A percentile compares a stretch with the other conserved stretches of the same genome.
phyloP scores from a whole-genome alignment of 2,113 vertebrate genomes.

The Oncorhynchus gorbuscha region DNA sequence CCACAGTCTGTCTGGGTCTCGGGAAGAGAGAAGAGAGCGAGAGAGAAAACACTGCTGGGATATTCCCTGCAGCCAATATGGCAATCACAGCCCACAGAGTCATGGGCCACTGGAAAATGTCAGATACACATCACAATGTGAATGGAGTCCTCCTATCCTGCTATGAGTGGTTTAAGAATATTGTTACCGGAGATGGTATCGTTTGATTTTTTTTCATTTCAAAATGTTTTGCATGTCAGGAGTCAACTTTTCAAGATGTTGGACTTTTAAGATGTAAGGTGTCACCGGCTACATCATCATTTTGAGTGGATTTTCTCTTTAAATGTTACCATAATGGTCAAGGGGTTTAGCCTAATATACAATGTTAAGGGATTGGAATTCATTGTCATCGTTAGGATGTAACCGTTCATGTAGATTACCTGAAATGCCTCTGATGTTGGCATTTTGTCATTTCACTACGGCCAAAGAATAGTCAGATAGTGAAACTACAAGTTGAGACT shows the following conservation, averaged over 20 bases:
- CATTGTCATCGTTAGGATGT: background rate
- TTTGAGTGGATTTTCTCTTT: slow-evolving; percentile 42
- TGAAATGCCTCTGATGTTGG: background rate
- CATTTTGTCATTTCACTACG: background rate
- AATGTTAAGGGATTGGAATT: too few species aligned
- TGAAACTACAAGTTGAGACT: background rate
- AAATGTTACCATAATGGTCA: slow-evolving; percentile 58
- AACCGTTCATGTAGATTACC: background rate
- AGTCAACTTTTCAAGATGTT: too few species aligned
- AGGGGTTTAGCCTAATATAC: slow-evolving; percentile 25
- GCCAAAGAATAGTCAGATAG: background rate
- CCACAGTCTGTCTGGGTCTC: slow-evolving; percentile 6
- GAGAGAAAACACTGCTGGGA: too few species aligned
- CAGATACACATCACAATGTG: slow-evolving; percentile 68
- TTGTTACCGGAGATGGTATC: too few species aligned
- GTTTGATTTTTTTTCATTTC: too few species aligned
- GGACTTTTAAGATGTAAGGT: too few species aligned
- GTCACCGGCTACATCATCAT: too few species aligned
- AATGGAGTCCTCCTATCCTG: slow-evolving; percentile 48
- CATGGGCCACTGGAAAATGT: slow-evolving; percentile 64
- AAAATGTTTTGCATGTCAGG: too few species aligned
- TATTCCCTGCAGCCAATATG: slow-evolving; percentile 24
- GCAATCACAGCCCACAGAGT: slow-evolving; percentile 60
- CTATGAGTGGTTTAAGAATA: slow-evolving; percentile 64
- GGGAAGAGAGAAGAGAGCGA: background rate